Percentiles rank a stretch among this genome's conserved stretches.
These are phyloP conservation scores for Bombus ignitus DNA, from an alignment of 1,140 invertebrate genomes.

Conservation along the genomic window DNA sequence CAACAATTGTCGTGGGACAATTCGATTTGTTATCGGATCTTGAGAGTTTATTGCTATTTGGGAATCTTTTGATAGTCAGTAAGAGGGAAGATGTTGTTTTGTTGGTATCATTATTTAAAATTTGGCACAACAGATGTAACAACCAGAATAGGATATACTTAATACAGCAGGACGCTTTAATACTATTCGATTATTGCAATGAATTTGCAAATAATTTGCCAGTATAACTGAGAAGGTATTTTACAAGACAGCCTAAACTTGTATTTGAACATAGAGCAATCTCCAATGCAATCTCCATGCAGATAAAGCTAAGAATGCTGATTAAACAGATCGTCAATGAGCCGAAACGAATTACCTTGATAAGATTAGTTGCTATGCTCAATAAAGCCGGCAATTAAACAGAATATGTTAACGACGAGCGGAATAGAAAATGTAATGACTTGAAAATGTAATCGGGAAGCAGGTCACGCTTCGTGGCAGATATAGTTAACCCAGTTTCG, in stretches of 20 bases:
- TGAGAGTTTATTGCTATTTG: too few relatives aligned
- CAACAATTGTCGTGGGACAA: too few relatives aligned
- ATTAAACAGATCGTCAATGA: not conserved
- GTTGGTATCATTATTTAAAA: too few relatives aligned
- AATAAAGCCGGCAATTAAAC: constrained; percentile 18
- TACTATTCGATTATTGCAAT: not conserved
- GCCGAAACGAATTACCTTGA: not conserved
- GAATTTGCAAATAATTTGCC: not conserved
- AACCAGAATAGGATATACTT: not conserved
- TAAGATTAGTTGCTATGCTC: not conserved
- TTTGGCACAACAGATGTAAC: too few relatives aligned
- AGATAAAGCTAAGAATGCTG: not conserved
- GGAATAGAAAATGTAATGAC: constrained; percentile 35
- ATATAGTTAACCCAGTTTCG: constrained; percentile 32
- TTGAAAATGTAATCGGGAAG: constrained; percentile 35
- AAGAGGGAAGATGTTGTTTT: too few relatives aligned
- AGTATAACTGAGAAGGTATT: not conserved
- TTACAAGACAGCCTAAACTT: not conserved
- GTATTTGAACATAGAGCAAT: not conserved
- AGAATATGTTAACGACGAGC: constrained; percentile 5
- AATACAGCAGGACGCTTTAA: not conserved
- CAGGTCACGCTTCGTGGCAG: constrained; percentile 33
- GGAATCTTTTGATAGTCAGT: too few relatives aligned
- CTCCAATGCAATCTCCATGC: not conserved
- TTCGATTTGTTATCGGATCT: too few relatives aligned